These are phyloP conservation scores for Coregonus clupeaformis DNA, from an alignment of 2,113 vertebrate species.

Conservation along the genomic window DNA sequence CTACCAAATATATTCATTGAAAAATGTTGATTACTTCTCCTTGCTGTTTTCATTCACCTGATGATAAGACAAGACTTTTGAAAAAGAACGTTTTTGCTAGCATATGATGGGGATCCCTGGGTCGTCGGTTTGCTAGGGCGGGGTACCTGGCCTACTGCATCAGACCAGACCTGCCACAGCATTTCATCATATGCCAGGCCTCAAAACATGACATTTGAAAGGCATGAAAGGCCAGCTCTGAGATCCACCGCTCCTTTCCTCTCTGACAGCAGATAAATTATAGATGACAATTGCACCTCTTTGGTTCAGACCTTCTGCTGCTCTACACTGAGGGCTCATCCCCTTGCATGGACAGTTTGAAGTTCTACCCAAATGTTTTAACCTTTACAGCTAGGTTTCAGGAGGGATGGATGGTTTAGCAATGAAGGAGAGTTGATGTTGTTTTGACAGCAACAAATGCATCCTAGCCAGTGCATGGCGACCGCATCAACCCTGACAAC, in stretches of 20 bases:
- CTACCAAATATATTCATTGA: too few species aligned
- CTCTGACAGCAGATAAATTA: slow-evolving; percentile 2
- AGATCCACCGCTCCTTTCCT: background rate
- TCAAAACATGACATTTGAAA: slow-evolving; percentile 11
- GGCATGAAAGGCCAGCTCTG: slow-evolving; percentile 1
- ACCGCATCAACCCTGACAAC: background rate
- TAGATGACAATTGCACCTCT: background rate
- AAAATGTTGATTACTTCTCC: too few species aligned
- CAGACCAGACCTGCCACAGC: background rate
- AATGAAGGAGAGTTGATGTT: background rate
- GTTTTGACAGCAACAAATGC: background rate
- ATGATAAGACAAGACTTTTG: too few species aligned
- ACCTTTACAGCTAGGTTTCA: background rate
- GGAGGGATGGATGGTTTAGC: background rate
- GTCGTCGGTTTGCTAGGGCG: too few species aligned
- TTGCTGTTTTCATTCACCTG: too few species aligned
- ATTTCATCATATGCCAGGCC: background rate
- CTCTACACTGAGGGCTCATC: background rate
- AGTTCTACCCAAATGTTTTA: background rate
- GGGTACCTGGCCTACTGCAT: background rate
- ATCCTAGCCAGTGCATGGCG: background rate
- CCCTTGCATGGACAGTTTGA: slow-evolving; percentile 1
- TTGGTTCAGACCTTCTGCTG: background rate
- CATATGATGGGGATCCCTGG: too few species aligned
- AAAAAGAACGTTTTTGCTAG: too few species aligned